Evolutionary conservation across 2,888 invertebrate genomes (phyloP), one percentile per base, ranked within the genome.

Genomic region (Gari tellinella): DNA sequence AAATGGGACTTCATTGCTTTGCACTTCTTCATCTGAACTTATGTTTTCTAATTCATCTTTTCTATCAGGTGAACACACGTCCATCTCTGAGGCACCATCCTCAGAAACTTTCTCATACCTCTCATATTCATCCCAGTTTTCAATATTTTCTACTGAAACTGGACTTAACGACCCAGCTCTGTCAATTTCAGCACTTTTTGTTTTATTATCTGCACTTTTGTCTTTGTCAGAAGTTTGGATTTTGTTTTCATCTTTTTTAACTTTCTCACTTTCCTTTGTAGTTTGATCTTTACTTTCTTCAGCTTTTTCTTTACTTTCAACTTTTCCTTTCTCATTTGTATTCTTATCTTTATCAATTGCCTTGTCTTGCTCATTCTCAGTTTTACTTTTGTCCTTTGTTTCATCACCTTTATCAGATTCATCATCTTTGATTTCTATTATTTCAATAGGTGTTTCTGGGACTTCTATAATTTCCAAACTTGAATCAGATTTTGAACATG

Each of bases 41-140:
- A 75, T 62, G 69, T 62, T 70, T 45, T 75, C 75, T 38, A 75
- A 56, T 37, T 69, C 62, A 23, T 57, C 57, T 40, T 60, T 38
- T 31, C 46, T 41, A n/a, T 51, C 21, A 48, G 14, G 31, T 10
- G 19, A 46, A 14, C n/a, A 15, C 1, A 46, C 21, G 4, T 62
- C 25, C n/a, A 58, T 48, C 8, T 62, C 57, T 23, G 64, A 60
- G 41, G 53, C 7, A 17, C 60, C 67, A 53, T 45, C 64, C 15
- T 75, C 75, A 21, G 74, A 74, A 21, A 74, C 48, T 17, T 37
- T 60, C 26, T 74, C 74, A 65, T 74, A 74, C 31, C 37, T 68
- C 12, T 69, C 68, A 60, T 69, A 64, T 31, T 64, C 55, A 21
- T 74, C 68, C 74, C 74, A 74, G 43, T 74, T 60, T 23, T 65